Evolutionary conservation across 2,797 vertebrate species (phyloP).

Genomic region (Labeo calbasu): DNA sequence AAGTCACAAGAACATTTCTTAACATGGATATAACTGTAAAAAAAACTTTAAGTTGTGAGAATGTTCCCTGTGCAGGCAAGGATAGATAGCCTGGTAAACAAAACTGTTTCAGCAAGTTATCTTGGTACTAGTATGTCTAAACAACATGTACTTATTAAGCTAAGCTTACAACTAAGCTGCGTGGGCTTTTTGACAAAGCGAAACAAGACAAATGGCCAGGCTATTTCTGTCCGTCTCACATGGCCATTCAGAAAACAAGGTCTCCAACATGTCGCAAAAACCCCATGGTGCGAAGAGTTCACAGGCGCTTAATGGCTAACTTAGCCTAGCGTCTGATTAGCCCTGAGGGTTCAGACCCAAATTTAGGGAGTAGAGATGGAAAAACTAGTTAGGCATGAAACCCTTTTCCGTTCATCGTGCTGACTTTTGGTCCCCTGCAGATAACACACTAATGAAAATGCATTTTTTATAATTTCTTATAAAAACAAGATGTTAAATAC

Average conservation of each 20-base stretch:
- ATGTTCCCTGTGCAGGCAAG: neutral
- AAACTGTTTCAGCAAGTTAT: neutral
- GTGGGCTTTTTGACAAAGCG: neutral
- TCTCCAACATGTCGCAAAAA: slow-evolving; percentile 3
- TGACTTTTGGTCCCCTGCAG: no score
- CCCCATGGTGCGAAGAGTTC: neutral
- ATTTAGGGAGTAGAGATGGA: slow-evolving; percentile 41
- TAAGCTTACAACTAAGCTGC: neutral
- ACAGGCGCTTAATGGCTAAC: slow-evolving; percentile 67
- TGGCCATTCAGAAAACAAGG: slow-evolving; percentile 11
- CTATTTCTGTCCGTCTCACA: slow-evolving; percentile 24
- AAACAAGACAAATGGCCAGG: slow-evolving; percentile 16
- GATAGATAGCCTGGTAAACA: neutral
- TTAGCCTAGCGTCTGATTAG: slow-evolving; percentile 18
- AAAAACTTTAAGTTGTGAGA: no score
- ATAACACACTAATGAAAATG: neutral
- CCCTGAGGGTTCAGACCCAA: slow-evolving; percentile 59
- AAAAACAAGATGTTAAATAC: neutral
- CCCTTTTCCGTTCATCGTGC: neutral
- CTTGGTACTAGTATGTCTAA: neutral
- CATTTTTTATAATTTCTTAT: neutral
- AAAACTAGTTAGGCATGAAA: slow-evolving; percentile 23
- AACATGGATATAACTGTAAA: neutral
- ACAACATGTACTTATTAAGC: neutral
- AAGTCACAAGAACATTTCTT: neutral